Evolutionary conservation across 2,888 invertebrate species (phyloP).

Genomic region (Conops quadrifasciatus): DNA sequence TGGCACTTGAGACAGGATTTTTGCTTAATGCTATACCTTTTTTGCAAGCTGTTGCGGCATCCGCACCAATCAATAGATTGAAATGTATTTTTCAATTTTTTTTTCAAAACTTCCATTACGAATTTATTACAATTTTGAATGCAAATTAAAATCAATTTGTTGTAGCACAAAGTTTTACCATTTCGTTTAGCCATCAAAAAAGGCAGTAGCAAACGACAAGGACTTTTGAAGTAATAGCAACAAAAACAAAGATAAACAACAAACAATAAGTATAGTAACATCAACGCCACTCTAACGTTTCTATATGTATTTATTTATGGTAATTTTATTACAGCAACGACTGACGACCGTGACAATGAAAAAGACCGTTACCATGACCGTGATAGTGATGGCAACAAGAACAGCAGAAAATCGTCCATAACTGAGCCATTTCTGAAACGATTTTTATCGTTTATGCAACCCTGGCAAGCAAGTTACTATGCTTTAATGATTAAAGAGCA

Average conservation of each 20-base stretch:
- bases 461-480: no score
- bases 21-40: no score
- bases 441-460: no score
- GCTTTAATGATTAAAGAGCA: no score
- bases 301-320: slow-evolving; percentile 27
- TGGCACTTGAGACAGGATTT: no score
- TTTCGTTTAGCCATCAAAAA: slow-evolving; percentile 11
- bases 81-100: neutral
- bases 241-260: slow-evolving; percentile 21
- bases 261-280: slow-evolving; percentile 26
- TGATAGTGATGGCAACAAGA: neutral
- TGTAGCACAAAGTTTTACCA: slow-evolving; percentile 22
- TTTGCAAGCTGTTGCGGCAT: no score
- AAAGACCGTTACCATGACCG: neutral
- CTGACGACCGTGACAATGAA: slow-evolving; percentile 22
- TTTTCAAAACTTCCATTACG: neutral
- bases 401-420: neutral
- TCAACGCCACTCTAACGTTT: slow-evolving; percentile 5
- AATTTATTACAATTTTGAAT: slow-evolving; percentile 27
- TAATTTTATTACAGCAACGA: slow-evolving; percentile 31
- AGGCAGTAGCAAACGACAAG: neutral
- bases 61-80: no score
- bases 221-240: slow-evolving; percentile 11
- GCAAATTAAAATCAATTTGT: slow-evolving; percentile 29
- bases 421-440: no score